Percentiles rank a stretch among this genome's conserved stretches.
phyloP scores from a whole-genome alignment of 2,888 invertebrate genomes.

The Heliconius ethilla region DNA sequence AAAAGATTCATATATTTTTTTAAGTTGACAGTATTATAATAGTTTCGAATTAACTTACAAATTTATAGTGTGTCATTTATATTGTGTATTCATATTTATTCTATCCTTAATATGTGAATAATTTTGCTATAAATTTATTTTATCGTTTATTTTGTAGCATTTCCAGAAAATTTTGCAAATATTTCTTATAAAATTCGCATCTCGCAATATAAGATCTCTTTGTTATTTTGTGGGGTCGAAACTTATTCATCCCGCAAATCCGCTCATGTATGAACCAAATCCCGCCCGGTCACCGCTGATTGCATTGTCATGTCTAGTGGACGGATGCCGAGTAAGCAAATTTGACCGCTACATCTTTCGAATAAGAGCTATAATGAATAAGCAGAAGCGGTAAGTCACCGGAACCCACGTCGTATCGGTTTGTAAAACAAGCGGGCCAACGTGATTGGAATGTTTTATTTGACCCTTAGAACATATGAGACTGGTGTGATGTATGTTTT shows the following conservation, averaged over 20 bases:
- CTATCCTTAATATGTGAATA: not conserved
- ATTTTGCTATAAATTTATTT: not conserved
- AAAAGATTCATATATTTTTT: not conserved
- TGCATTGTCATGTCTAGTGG: constrained; percentile 80
- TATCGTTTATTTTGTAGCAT: not conserved
- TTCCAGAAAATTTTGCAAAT: constrained; percentile 73
- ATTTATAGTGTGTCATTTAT: not conserved
- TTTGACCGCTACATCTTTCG: constrained; percentile 46
- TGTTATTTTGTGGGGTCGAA: constrained; percentile 81
- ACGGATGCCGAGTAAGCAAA: constrained; percentile 47
- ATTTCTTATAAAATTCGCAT: constrained; percentile 73
- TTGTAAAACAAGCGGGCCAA: constrained; percentile 80
- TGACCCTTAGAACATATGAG: constrained; percentile 79
- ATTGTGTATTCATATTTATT: not conserved
- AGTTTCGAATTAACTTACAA: not conserved
- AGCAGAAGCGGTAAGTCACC: constrained; percentile 47
- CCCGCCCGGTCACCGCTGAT: constrained; percentile 81
- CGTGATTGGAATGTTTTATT: constrained; percentile 81
- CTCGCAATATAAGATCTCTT: constrained; percentile 72
- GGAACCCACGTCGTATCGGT: constrained; percentile 74
- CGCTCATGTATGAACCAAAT: constrained; percentile 81
- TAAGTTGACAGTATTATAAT: not conserved
- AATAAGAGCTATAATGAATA: constrained; percentile 51
- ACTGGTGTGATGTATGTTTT: constrained; percentile 78
- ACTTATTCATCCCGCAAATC: constrained; percentile 82